Conservation (phyloP, 2,888 invertebrate genomes). For the Cybosia mesomella region DNA sequence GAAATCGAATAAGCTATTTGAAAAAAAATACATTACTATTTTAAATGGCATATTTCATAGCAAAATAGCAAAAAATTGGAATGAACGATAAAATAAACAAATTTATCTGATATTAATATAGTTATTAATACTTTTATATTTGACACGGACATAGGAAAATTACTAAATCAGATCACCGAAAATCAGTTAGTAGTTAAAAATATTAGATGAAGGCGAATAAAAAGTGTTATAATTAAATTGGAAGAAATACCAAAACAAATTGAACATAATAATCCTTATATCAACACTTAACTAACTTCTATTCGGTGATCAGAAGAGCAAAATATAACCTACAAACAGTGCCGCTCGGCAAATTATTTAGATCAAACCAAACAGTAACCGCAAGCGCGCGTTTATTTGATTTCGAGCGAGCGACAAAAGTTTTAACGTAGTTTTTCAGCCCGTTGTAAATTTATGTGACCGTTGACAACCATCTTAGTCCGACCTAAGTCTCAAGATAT, state of each 20-base stretch:
- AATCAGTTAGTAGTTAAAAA: conserved; percentile 20
- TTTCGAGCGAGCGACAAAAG: conserved; percentile 8
- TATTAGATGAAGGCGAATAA: background rate
- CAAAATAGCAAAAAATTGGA: conserved; percentile 42
- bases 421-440: background rate
- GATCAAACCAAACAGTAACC: background rate
- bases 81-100: conserved; percentile 36
- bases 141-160: conserved; percentile 43
- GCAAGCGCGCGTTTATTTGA: background rate
- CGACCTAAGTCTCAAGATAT: background rate
- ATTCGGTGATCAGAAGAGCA: conserved; percentile 1
- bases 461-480: background rate
- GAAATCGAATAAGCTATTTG: conserved; percentile 21
- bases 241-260: background rate
- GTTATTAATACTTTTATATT: conserved; percentile 52
- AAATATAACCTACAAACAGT: background rate
- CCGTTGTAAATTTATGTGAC: conserved; percentile 10
- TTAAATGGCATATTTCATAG: conserved; percentile 31
- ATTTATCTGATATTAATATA: conserved; percentile 28
- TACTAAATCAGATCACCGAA: conserved; percentile 32
- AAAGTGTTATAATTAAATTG: background rate
- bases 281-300: background rate
- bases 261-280: background rate
- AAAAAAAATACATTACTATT: conserved; percentile 15
- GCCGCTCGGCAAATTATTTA: background rate